Conservation (phyloP, 1,140 invertebrate genomes). For the Conopomorpha cramerella region DNA sequence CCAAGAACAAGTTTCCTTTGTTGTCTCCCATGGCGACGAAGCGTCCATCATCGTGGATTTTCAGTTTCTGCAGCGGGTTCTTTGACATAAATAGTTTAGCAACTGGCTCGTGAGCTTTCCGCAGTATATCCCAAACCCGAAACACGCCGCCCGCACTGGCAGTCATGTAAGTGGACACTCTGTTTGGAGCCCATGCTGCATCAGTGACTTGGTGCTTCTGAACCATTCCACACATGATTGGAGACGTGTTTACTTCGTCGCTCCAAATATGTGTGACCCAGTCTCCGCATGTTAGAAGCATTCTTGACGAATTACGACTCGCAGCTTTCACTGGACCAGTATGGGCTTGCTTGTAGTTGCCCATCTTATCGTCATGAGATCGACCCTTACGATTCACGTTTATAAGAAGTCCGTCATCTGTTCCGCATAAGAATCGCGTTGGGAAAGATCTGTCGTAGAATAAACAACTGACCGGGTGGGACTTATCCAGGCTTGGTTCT, state of each 20-base stretch:
- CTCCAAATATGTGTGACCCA: constrained; percentile 86
- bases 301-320: constrained; percentile 83
- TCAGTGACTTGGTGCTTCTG: constrained; percentile 68
- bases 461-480: constrained; percentile 73
- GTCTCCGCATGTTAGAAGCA: constrained; percentile 86
- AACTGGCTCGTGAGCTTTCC: constrained; percentile 79
- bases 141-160: constrained; percentile 79
- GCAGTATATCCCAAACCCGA: constrained; percentile 86
- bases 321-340: constrained; percentile 78
- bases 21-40: constrained; percentile 76
- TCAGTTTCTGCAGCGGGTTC: constrained; percentile 49
- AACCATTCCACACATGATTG: constrained; percentile 79
- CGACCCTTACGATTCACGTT: constrained; percentile 79
- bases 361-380: constrained; percentile 71
- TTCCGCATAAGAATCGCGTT: constrained; percentile 70
- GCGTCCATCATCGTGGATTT: constrained; percentile 64
- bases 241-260: constrained; percentile 81
- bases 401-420: constrained; percentile 73
- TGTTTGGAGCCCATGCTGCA: constrained; percentile 79
- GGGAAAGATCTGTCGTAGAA: constrained; percentile 86
- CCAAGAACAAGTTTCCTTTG: too few relatives aligned
- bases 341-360: constrained; percentile 63
- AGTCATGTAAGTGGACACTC: constrained; percentile 82
- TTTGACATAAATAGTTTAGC: constrained; percentile 47
- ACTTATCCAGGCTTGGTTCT: constrained; percentile 60